A percentile compares a stretch with the other conserved stretches of the same genome.
Evolutionary conservation across 1,140 invertebrate genomes (phyloP).

Genomic region (Habropoda laboriosa): DNA sequence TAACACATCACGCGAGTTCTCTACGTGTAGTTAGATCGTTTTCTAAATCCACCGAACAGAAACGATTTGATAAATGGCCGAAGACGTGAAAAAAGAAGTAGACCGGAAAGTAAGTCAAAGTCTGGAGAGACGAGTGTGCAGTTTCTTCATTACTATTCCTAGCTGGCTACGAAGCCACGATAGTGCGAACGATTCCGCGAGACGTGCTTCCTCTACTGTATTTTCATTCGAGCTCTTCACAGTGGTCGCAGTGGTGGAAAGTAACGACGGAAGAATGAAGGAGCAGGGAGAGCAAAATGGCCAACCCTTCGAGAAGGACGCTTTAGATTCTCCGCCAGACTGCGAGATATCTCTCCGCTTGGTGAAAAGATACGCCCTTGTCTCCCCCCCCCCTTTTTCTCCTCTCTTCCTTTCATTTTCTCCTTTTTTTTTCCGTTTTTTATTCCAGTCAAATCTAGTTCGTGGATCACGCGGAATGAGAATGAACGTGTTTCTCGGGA

Average conservation of each 20-base stretch:
- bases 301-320: conserved; percentile 8
- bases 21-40: no score
- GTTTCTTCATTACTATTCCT: conserved; percentile 37
- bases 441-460: conserved; percentile 30
- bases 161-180: conserved; percentile 30
- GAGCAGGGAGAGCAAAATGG: neutral
- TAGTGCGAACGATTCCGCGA: conserved; percentile 45
- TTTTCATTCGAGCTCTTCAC: conserved; percentile 22
- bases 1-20: neutral
- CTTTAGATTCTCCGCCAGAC: neutral
- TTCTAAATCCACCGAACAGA: no score
- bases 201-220: conserved; percentile 37
- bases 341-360: neutral
- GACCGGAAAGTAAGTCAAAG: neutral
- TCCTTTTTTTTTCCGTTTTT: conserved; percentile 4
- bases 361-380: conserved; percentile 6
- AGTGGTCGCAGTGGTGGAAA: neutral
- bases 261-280: conserved; percentile 33
- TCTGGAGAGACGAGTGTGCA: neutral
- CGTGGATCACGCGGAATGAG: conserved; percentile 28
- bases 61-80: neutral
- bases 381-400: neutral
- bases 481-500: conserved; percentile 10
- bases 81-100: neutral
- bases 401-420: neutral